Evolutionary conservation across 53 echinoderm and acorn worm genomes (phyloP).

Genomic region (Zoroaster sp.): DNA sequence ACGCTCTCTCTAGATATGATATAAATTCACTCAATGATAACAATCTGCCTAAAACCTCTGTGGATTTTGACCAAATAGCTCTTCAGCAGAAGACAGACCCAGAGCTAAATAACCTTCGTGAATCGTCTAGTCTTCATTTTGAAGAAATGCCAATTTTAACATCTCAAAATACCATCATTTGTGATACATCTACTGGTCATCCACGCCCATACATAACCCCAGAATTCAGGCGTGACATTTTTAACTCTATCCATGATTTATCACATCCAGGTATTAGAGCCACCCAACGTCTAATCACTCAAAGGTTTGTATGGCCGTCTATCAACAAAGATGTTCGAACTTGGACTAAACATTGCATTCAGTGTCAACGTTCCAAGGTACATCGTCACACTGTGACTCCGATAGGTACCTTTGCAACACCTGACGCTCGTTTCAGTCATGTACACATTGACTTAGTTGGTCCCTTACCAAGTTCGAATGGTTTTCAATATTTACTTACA

Average conservation of each 20-base stretch:
- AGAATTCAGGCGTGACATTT: not conserved
- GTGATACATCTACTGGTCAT: constrained; percentile 12
- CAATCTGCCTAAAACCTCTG: too few species aligned
- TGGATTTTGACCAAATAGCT: too few species aligned
- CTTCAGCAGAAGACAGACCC: too few species aligned
- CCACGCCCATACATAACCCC: too few species aligned
- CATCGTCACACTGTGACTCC: too few species aligned
- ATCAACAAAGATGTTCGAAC: not conserved
- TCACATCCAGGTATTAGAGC: not conserved
- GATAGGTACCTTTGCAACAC: too few species aligned
- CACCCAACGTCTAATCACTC: constrained; percentile 2
- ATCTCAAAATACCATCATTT: too few species aligned
- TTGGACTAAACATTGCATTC: too few species aligned
- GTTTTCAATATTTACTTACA: not conserved
- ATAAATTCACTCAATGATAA: too few species aligned
- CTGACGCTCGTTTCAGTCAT: not conserved
- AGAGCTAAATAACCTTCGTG: not conserved
- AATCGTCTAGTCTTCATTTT: not conserved
- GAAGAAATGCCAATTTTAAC: not conserved
- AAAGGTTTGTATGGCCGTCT: not conserved
- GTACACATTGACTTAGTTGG: constrained; percentile 8
- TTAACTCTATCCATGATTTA: not conserved
- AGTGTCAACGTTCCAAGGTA: too few species aligned
- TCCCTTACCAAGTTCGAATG: not conserved
- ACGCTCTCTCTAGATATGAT: too few species aligned